Evolutionary conservation across 2,113 vertebrate genomes (phyloP).

Genomic region (Scomber scombrus): DNA sequence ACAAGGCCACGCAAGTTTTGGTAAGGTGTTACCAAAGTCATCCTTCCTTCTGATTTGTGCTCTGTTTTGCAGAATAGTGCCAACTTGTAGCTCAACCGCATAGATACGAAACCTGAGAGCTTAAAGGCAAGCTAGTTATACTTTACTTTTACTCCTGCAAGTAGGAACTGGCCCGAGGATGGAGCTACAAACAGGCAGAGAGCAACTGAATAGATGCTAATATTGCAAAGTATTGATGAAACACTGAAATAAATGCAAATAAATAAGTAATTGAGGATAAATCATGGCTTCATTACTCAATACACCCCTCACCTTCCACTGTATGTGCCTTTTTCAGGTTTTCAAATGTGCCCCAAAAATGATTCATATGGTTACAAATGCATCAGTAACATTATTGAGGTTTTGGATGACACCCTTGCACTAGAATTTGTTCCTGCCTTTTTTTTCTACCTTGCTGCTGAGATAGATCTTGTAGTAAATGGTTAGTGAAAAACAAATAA

Average conservation of each 20-base stretch:
- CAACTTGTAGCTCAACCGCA: conserved; percentile 6
- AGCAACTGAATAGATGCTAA: conserved; percentile 21
- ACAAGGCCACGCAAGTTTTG: background rate
- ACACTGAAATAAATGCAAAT: too few species aligned
- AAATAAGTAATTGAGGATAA: too few species aligned
- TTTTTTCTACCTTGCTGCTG: background rate
- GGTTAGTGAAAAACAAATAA: background rate
- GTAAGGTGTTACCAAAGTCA: background rate
- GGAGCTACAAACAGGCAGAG: background rate
- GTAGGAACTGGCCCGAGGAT: conserved; percentile 8
- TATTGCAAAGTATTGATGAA: conserved; percentile 12
- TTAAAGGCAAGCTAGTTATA: conserved; percentile 37
- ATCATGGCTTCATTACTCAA: too few species aligned
- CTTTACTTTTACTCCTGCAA: conserved; percentile 2
- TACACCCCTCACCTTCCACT: too few species aligned
- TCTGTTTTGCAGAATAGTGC: conserved; percentile 7
- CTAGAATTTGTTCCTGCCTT: conserved; percentile 14
- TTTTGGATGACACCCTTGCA: conserved; percentile 8
- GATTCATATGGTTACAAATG: conserved; percentile 18
- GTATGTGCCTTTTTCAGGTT: background rate
- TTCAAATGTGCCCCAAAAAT: background rate
- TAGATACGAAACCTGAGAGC: conserved; percentile 12
- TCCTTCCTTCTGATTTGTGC: background rate
- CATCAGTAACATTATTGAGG: background rate
- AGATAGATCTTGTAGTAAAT: background rate